Evolutionary conservation across 2,797 vertebrate species (phyloP).

Genomic region (Myotis vivesi): DNA sequence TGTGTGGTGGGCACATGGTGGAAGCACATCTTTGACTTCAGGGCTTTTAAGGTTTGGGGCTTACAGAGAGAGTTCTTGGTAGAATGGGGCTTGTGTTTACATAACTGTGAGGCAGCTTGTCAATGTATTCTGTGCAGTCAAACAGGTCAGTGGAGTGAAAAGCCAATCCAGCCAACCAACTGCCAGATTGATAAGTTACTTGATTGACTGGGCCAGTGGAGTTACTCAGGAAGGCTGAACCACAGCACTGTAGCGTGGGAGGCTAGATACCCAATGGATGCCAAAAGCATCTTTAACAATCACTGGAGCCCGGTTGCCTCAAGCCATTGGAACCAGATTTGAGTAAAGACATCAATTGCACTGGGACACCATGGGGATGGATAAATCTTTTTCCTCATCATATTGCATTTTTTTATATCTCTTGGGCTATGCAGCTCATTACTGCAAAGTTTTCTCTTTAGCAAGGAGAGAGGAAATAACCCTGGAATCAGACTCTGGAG

Average conservation of each 20-base stretch:
- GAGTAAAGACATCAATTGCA: not conserved
- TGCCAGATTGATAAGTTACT: not conserved
- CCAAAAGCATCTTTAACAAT: not conserved
- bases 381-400: not conserved
- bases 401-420: not conserved
- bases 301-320: not conserved
- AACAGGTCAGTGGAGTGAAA: conserved; percentile 24
- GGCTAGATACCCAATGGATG: not conserved
- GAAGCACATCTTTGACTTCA: conserved; percentile 34
- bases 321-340: not conserved
- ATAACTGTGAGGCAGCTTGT: not conserved
- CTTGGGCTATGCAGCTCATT: not conserved
- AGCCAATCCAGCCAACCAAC: not conserved
- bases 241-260: not conserved
- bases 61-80: not conserved
- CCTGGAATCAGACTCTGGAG: not conserved
- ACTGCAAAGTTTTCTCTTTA: not conserved
- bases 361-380: not conserved
- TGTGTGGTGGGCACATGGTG: not conserved
- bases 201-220: not conserved
- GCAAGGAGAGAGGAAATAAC: not conserved
- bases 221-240: conserved; percentile 2
- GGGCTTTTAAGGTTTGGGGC: conserved; percentile 26
- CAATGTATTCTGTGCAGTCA: not conserved
- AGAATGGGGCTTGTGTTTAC: not conserved